phyloP scores from a whole-genome alignment of 2,888 invertebrate species.

The Polyploca ridens region DNA sequence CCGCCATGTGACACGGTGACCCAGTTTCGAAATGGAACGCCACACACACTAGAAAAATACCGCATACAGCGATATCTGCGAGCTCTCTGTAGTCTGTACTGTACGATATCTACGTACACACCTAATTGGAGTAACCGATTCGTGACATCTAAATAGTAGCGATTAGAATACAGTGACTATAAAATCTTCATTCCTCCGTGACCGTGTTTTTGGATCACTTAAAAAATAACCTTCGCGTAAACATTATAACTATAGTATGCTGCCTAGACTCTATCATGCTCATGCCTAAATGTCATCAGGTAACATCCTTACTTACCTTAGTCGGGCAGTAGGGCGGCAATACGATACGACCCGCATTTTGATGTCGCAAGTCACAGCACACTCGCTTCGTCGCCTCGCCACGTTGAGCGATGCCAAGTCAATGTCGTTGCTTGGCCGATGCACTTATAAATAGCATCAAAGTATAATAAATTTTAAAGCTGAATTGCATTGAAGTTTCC shows the following conservation, averaged over 20 bases:
- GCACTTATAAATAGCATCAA: conserved; percentile 14
- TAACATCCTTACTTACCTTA: conserved; percentile 39
- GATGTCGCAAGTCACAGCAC: conserved; percentile 53
- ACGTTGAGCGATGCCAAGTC: conserved; percentile 23
- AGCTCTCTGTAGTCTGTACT: conserved; percentile 41
- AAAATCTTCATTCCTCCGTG: background rate
- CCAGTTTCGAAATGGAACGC: conserved; percentile 83
- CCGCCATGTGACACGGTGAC: conserved; percentile 80
- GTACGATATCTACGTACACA: conserved; percentile 37
- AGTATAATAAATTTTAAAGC: conserved; percentile 7
- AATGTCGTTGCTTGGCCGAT: conserved; percentile 21
- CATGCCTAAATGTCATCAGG: conserved; percentile 26
- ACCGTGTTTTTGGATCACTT: background rate
- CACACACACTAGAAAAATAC: conserved; percentile 72
- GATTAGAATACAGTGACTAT: background rate
- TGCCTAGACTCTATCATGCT: background rate
- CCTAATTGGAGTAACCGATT: conserved; percentile 55
- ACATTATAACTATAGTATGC: background rate
- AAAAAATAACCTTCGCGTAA: background rate
- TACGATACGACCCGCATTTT: conserved; percentile 58
- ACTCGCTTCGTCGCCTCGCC: conserved; percentile 18
- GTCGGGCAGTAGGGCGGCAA: conserved; percentile 56
- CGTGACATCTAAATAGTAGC: conserved; percentile 32
- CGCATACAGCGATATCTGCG: conserved; percentile 60
- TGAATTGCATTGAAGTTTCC: background rate